Base-by-base conservation (phyloP, 2,888 invertebrate genomes). In the Noctuana brunneofusca region DNA sequence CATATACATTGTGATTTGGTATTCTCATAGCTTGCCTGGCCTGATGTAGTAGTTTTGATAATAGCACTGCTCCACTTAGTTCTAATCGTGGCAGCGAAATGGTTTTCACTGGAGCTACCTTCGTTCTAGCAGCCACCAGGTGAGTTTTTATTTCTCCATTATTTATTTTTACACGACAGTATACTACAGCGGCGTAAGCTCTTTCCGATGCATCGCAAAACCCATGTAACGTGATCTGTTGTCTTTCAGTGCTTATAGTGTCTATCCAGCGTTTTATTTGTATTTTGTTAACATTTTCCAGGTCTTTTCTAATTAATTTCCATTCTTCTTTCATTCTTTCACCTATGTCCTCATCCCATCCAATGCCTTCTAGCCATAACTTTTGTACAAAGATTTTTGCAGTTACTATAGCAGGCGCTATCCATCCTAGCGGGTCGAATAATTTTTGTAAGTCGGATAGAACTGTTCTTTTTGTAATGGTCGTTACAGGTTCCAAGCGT, bases 361-460 rank as follows among this genome's bases (percentile, higher is more conserved):
- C 14, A 1, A 14, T 6, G 14, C 14, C 16, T n/a, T 38, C 38
- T 0, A 38, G 38, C 38, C 38, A 38, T 16, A 38, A 14, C 16
- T 38, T 38, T 38, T 38, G 38, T 2, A 38, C 16, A 2, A 38
- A 14, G 16, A 38, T 38, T 38, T 38, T 38, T 8, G 38, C 38
- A 3, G 1, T n/a, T 5, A 38, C 38, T 16, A 8, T 38, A 8
- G 14, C 6, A 6, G 38, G 38, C 11, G 38, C 38, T 3, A 46
- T 18, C 46, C 46, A 46, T n/a, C 72, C 73, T 5, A 73, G 62
- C 27, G 72, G 70, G 24, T 71, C 68, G 53, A 68, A 71, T 2
- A 71, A 54, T 48, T 63, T 63, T 43, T 65, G 65, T 3, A 68
- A 63, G 30, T 73, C 71, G 0, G 72, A 65, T 2, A 73, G 14